Conservation (phyloP, 2,888 invertebrate genomes). For the Xestia sexstrigata region DNA sequence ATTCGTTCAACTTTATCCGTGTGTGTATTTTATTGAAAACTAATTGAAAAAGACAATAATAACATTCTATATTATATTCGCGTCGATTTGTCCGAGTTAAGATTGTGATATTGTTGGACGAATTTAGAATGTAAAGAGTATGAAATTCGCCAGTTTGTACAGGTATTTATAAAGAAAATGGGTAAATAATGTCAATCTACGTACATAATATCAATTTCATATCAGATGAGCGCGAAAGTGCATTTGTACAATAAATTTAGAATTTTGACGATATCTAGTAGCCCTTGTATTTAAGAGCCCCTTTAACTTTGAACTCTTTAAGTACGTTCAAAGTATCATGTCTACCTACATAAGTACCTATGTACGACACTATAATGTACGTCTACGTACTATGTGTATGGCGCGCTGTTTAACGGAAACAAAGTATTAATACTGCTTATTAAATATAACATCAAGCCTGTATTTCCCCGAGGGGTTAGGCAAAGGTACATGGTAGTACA, state of each 20-base stretch:
- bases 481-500: neutral
- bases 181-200: conserved; percentile 87
- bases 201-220: conserved; percentile 88
- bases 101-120: conserved; percentile 79
- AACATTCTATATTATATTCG: conserved; percentile 42
- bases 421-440: neutral
- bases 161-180: conserved; percentile 76
- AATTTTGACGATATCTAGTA: conserved; percentile 57
- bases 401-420: neutral
- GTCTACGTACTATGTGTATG: neutral
- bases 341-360: conserved; percentile 21
- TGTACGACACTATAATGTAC: conserved; percentile 6
- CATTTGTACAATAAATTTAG: conserved; percentile 70
- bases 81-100: conserved; percentile 67
- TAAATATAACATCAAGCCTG: neutral
- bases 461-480: neutral
- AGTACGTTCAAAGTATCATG: conserved; percentile 49
- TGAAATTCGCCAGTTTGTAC: conserved; percentile 75
- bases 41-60: conserved; percentile 27
- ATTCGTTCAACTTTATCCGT: conserved; percentile 58
- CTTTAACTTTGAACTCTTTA: conserved; percentile 54
- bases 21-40: conserved; percentile 28
- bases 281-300: conserved; percentile 51
- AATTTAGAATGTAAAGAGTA: conserved; percentile 67
- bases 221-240: conserved; percentile 82